Evolutionary conservation across 2,113 vertebrate species (phyloP).

Genomic region (Psilopogon haemacephalus): DNA sequence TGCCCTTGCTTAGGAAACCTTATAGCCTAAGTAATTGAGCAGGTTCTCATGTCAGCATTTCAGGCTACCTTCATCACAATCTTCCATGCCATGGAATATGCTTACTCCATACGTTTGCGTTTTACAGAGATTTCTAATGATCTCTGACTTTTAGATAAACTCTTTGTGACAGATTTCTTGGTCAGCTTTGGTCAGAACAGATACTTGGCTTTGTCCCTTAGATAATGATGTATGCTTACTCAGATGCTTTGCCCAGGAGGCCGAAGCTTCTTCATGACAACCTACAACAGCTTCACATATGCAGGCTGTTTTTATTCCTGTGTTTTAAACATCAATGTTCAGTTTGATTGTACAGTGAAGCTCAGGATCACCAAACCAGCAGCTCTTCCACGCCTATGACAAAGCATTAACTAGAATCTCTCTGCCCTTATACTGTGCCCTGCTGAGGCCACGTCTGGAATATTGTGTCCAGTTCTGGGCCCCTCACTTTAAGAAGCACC

Average conservation of each 20-base stretch:
- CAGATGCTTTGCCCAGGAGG: background rate
- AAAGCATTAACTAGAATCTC: background rate
- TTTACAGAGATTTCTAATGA: conserved; percentile 39
- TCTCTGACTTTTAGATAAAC: background rate
- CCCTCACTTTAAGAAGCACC: no score
- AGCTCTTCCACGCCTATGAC: background rate
- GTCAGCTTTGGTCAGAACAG: conserved; percentile 32
- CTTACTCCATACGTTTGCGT: background rate
- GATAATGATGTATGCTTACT: background rate
- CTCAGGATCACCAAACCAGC: background rate
- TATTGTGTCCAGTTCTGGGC: no score
- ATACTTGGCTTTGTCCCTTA: background rate
- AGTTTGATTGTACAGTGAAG: background rate
- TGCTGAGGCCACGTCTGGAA: no score
- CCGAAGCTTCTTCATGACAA: background rate
- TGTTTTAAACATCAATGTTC: background rate
- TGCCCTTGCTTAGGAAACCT: background rate
- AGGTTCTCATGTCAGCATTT: background rate
- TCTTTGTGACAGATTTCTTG: conserved; percentile 10
- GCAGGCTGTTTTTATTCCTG: background rate
- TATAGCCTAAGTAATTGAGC: conserved; percentile 29
- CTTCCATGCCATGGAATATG: background rate
- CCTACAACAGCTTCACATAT: background rate
- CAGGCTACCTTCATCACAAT: conserved; percentile 5
- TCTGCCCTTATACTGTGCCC: no score